These are phyloP conservation scores for Podocnemis expansa DNA, from an alignment of 2,113 vertebrate species.

Conservation along the genomic window DNA sequence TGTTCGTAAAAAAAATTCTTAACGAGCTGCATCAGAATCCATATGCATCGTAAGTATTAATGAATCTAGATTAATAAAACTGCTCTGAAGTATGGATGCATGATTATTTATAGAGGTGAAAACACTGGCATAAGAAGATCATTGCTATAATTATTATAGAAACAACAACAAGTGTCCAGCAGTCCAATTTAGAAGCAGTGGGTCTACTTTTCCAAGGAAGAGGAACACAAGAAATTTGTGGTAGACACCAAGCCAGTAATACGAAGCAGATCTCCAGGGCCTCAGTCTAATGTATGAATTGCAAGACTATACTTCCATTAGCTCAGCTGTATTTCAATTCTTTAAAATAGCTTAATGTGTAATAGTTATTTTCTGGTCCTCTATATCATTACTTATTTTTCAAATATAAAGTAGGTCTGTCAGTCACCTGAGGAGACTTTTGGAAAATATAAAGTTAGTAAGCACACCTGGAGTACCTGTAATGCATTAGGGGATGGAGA, in stretches of 20 bases:
- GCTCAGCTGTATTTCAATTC: background rate
- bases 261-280: background rate
- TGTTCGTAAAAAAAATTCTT: no score
- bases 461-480: background rate
- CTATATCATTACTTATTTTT: background rate
- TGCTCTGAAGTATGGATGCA: background rate
- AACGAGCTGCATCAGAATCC: no score
- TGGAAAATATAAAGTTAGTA: background rate
- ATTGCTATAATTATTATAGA: background rate
- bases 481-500: background rate
- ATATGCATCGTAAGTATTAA: no score
- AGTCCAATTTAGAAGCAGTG: background rate
- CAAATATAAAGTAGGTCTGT: background rate
- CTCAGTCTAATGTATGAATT: background rate
- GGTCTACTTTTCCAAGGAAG: background rate
- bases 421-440: background rate
- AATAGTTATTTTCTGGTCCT: background rate
- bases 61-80: background rate
- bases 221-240: background rate
- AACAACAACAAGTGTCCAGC: background rate
- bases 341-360: background rate
- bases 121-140: background rate
- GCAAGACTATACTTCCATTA: background rate
- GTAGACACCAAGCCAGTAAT: background rate
- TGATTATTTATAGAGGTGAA: background rate